A percentile compares a stretch with the other conserved stretches of the same genome.
phyloP scores from a whole-genome alignment of 2,888 invertebrate species.

The Rhingia campestris region DNA sequence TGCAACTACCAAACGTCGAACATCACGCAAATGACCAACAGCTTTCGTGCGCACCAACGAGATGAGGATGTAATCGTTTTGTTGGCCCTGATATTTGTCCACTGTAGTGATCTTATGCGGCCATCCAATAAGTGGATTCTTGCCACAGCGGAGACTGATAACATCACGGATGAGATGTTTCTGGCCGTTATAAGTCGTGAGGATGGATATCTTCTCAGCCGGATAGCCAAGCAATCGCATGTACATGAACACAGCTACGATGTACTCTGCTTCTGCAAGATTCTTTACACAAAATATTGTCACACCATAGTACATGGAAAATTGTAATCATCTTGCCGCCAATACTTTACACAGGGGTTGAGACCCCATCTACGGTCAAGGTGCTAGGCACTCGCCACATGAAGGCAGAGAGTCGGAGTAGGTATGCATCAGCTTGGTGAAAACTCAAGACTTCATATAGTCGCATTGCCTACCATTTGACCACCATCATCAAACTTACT shows the following conservation, averaged over 20 bases:
- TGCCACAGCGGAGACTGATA: conserved; percentile 94
- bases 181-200: conserved; percentile 99
- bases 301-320: not conserved
- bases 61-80: conserved; percentile 98
- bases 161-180: conserved; percentile 98
- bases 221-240: conserved; percentile 99
- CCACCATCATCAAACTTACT: no score
- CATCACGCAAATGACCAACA: conserved; percentile 98
- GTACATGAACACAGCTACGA: conserved; percentile 98
- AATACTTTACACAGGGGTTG: no score
- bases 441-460: no score
- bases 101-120: conserved; percentile 97
- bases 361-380: no score
- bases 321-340: conserved; percentile 40
- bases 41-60: conserved; percentile 97
- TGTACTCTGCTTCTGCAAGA: conserved; percentile 95
- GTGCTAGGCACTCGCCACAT: no score
- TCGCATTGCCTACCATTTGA: no score
- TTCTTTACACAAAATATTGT: conserved; percentile 84
- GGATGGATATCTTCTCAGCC: conserved; percentile 96
- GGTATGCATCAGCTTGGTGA: no score
- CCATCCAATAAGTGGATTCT: conserved; percentile 96
- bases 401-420: no score
- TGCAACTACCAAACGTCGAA: conserved; percentile 97
- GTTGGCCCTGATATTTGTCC: conserved; percentile 99